A percentile compares a stretch with the other conserved stretches of the same genome.
Evolutionary conservation across 1,140 invertebrate species (phyloP).

Genomic region (Teleopsis dalmanni): DNA sequence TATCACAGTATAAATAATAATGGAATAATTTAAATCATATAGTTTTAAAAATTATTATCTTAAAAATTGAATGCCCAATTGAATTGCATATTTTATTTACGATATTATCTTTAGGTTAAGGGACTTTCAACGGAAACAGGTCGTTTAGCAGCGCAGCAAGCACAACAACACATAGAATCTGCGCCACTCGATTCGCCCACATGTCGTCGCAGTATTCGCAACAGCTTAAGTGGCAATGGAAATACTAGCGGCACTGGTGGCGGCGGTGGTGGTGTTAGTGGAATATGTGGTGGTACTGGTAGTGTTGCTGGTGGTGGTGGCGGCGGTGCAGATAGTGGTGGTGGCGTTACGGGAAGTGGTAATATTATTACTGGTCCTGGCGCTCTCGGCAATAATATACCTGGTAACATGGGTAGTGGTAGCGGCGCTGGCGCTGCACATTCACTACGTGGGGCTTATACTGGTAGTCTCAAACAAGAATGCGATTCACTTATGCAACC

Average conservation of each 20-base stretch:
- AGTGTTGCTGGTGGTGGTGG: conserved; percentile 5
- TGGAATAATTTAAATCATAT: too few relatives aligned
- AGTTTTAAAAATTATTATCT: neutral
- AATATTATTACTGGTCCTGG: conserved; percentile 41
- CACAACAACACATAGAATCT: conserved; percentile 46
- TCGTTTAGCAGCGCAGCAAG: conserved; percentile 61
- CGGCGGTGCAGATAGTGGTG: conserved; percentile 5
- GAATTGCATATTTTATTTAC: neutral
- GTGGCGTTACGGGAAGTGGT: conserved; percentile 27
- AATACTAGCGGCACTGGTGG: conserved; percentile 14
- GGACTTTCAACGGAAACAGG: conserved; percentile 71
- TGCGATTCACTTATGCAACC: conserved; percentile 43
- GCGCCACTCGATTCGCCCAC: conserved; percentile 37
- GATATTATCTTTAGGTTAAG: conserved; percentile 60
- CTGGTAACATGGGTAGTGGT: conserved; percentile 17
- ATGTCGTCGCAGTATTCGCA: conserved; percentile 37
- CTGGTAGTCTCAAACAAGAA: conserved; percentile 38
- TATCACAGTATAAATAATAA: too few relatives aligned
- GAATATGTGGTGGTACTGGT: conserved; percentile 11
- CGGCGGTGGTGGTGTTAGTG: conserved; percentile 12
- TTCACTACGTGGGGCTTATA: conserved; percentile 30
- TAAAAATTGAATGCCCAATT: neutral
- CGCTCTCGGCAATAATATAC: conserved; percentile 8
- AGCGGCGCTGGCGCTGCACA: conserved; percentile 30
- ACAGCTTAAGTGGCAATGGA: conserved; percentile 30